These are phyloP conservation scores for Squalus acanthias DNA, from an alignment of 2,797 vertebrate species.

Conservation along the genomic window DNA sequence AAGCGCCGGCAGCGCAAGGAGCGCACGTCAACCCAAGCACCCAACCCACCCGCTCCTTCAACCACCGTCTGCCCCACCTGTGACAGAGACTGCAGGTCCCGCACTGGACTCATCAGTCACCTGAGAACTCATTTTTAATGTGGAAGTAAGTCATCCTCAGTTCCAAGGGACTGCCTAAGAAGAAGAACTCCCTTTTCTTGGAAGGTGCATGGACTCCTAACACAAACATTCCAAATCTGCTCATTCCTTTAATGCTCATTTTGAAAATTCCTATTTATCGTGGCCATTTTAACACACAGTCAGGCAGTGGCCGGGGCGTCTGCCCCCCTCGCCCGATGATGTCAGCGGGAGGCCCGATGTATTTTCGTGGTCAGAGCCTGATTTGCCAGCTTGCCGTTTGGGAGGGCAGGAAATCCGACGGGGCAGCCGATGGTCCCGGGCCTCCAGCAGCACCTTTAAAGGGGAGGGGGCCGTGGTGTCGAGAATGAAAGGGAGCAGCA, in stretches of 20 bases:
- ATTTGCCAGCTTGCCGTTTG: background rate
- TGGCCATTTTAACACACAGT: background rate
- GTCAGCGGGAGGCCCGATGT: background rate
- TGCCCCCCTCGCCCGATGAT: background rate
- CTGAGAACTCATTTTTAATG: no score
- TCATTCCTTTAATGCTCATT: background rate
- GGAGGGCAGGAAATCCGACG: background rate
- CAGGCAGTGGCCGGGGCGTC: background rate
- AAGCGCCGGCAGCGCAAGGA: no score
- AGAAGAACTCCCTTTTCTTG: background rate
- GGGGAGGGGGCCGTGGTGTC: no score
- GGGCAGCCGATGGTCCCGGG: background rate
- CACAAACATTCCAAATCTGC: background rate
- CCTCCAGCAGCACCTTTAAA: background rate
- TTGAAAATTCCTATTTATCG: background rate
- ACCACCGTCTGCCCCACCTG: no score
- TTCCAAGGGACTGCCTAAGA: no score
- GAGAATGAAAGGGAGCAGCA: background rate
- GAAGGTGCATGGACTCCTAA: background rate
- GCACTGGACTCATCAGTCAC: no score
- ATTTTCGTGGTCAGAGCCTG: background rate
- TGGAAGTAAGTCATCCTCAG: no score
- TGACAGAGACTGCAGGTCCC: no score
- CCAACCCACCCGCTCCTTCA: no score
- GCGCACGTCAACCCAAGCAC: no score